Evolutionary conservation across 2,113 vertebrate genomes (phyloP).

Genomic region (Ginglymostoma cirratum): DNA sequence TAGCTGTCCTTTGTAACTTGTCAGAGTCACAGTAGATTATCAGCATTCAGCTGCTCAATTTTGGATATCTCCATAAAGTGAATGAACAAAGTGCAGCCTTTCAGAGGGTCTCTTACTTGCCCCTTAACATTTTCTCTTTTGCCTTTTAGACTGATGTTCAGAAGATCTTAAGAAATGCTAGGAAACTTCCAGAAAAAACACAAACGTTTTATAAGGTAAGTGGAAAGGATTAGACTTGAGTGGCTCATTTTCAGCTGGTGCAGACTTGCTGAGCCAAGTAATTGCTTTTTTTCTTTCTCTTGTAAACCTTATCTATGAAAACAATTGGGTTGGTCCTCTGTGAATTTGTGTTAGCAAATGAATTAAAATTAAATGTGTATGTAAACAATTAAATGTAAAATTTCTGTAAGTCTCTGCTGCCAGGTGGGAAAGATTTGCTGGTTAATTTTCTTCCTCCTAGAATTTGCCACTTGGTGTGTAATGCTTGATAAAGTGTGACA

Average conservation of each 20-base stretch:
- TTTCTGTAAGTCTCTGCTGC: neutral
- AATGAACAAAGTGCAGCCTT: neutral
- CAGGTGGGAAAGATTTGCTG: neutral
- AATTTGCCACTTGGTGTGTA: neutral
- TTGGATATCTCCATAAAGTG: neutral
- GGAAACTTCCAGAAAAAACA: constrained; percentile 97
- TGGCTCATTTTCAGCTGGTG: no score
- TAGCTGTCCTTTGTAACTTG: neutral
- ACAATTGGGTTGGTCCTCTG: neutral
- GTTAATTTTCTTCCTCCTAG: neutral
- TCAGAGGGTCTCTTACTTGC: neutral
- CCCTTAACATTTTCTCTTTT: neutral
- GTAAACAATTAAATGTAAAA: neutral
- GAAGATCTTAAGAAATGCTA: constrained; percentile 95
- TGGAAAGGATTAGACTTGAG: neutral
- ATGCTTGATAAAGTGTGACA: neutral
- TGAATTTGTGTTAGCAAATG: neutral
- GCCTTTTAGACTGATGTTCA: constrained; percentile 86
- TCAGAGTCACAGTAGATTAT: neutral
- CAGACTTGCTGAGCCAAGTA: no score
- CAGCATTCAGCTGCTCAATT: neutral
- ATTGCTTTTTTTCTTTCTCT: no score
- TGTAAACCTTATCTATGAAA: no score
- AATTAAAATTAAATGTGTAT: neutral
- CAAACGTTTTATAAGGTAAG: constrained; percentile 97